A percentile compares a stretch with the other conserved stretches of the same genome.
Evolutionary conservation across 2,797 vertebrate species (phyloP).

Genomic region (Tragelaphus oryx): DNA sequence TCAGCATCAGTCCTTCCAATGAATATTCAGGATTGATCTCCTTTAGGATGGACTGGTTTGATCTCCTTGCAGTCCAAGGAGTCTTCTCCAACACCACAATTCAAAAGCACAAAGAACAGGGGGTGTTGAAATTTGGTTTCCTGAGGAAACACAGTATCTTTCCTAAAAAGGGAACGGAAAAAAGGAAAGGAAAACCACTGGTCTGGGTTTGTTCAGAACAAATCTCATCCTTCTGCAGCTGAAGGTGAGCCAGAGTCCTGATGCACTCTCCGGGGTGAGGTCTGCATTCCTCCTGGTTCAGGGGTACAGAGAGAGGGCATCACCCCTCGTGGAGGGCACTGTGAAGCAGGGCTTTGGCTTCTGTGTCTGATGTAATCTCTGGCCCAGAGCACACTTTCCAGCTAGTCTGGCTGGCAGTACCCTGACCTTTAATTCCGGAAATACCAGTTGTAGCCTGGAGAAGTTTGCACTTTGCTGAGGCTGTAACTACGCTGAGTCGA

Average conservation of each 20-base stretch:
- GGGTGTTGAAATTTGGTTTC: neutral
- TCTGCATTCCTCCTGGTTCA: neutral
- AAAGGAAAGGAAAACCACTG: neutral
- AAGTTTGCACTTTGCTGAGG: neutral
- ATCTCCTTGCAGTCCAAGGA: neutral
- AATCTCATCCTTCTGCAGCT: neutral
- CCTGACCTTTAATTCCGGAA: neutral
- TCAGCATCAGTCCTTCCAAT: neutral
- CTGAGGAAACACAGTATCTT: neutral
- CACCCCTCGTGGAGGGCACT: accelerated
- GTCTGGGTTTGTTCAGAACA: neutral
- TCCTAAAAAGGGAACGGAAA: neutral
- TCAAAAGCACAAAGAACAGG: neutral
- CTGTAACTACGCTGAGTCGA: neutral
- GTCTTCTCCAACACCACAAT: neutral
- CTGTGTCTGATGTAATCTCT: neutral
- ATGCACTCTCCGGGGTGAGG: accelerated
- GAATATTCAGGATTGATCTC: neutral
- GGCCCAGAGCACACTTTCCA: neutral
- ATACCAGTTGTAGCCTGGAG: neutral
- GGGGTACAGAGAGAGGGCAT: neutral
- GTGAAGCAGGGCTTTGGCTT: neutral
- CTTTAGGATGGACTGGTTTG: neutral
- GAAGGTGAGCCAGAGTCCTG: neutral
- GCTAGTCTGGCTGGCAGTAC: neutral